Evolutionary conservation across 1,140 invertebrate species (phyloP), one percentile per base, ranked within the genome.

Genomic region (Tetragonula clypearis): DNA sequence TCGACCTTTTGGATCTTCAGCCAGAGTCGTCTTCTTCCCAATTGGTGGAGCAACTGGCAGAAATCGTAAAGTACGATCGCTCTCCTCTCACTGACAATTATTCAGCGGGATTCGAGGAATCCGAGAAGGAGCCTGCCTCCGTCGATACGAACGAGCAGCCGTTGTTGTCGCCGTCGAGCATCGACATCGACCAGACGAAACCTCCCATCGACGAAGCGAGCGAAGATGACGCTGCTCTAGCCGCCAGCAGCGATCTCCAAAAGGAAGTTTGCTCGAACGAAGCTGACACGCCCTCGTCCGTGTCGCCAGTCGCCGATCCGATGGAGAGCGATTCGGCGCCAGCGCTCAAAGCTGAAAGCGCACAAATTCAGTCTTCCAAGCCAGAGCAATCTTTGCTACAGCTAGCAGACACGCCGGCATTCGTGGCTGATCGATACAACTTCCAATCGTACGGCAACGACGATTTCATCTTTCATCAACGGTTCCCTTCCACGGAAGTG

Each of bases 141-240:
- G 21, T 86, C 0, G 80, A 86, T 0, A 41, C 41, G 41, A 82
- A 78, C 23, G 80, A 86, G 30, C 85, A 65, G 56, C 62, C 74
- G 0, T 23, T 66, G 0, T 23, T 66, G 0, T 83, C 80, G 0
- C 80, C 80, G 1, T 82, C n/a, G 21, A 83, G 65, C 26, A 30
- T 1, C 26, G 85, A 83, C 17, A 80, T 81, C 73, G 84, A 85
- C 30, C 68, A 84, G 9, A 79, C 76, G 1, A 75, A 82, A 2
- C 79, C n/a, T n/a, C n/a, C 41, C 2, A 30, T 82, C 0, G 84
- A 82, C 11, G 84, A 86, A 41, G 17, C 80, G 2, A 82, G 84
- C 55, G 79, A 86, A 15, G 80, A 82, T 1, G 80, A 82, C 1
- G 80, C 73, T 0, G 41, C 9, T 15, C 56, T 72, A 19, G 26